phyloP scores from a whole-genome alignment of 2,888 invertebrate species.

The Drosophila stalkeri region DNA sequence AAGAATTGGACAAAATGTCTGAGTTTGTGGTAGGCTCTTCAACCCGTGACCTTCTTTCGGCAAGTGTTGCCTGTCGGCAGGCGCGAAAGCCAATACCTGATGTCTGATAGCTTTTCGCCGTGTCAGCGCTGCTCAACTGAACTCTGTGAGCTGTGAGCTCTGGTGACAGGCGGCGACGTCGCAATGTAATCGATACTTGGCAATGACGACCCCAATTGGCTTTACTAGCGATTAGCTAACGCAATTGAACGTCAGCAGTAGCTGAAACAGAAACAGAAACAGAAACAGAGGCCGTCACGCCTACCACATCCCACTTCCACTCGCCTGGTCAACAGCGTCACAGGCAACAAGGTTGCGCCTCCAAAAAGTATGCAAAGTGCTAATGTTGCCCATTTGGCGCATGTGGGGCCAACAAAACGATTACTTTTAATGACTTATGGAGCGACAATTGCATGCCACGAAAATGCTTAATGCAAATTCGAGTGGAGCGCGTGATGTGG shows the following conservation, averaged over 20 bases:
- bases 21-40: constrained; percentile 71
- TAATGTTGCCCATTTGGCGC: constrained; percentile 75
- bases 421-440: constrained; percentile 76
- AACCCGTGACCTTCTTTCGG: constrained; percentile 66
- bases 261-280: neutral
- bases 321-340: neutral
- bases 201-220: constrained; percentile 61
- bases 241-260: constrained; percentile 24
- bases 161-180: constrained; percentile 68
- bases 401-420: constrained; percentile 77
- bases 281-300: neutral
- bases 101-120: neutral
- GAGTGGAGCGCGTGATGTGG: constrained; percentile 20
- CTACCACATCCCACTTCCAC: neutral
- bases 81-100: constrained; percentile 15
- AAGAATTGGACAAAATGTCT: constrained; percentile 55
- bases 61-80: constrained; percentile 59
- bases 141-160: neutral
- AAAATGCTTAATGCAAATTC: neutral
- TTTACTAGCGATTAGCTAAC: constrained; percentile 47
- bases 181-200: constrained; percentile 67
- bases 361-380: constrained; percentile 59
- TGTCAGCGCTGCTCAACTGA: constrained; percentile 4
- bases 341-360: constrained; percentile 66
- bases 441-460: constrained; percentile 72